A percentile compares a stretch with the other conserved stretches of the same genome.
Conservation (phyloP, 2,797 vertebrate species). For the Pachyuromys duprasi region DNA sequence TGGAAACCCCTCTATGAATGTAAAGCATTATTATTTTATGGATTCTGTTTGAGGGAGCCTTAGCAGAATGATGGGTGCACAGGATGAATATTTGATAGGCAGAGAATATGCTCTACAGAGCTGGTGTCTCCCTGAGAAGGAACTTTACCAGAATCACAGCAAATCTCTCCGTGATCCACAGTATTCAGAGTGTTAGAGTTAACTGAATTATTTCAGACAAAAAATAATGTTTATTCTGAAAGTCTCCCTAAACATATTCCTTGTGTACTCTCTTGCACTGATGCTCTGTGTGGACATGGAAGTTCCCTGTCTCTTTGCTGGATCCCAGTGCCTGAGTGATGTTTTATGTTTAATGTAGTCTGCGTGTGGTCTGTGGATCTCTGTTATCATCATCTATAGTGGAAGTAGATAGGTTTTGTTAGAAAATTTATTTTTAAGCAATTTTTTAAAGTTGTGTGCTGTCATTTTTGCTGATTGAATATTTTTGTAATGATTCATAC, state of each 20-base stretch:
- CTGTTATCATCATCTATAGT: not conserved
- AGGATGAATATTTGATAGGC: slow-evolving; percentile 71
- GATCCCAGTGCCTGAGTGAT: not conserved
- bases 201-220: slow-evolving; percentile 61
- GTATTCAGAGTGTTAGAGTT: not conserved
- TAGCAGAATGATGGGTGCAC: slow-evolving; percentile 40
- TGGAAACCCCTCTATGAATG: not conserved
- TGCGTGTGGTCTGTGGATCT: rapidly evolving
- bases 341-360: not conserved
- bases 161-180: not conserved
- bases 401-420: rapidly evolving
- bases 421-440: not conserved
- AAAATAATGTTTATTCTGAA: slow-evolving; percentile 63
- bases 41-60: slow-evolving; percentile 50
- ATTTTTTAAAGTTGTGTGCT: not conserved
- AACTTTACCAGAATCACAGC: not conserved
- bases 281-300: rapidly evolving
- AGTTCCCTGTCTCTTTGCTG: not conserved
- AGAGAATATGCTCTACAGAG: not conserved
- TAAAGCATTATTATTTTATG: slow-evolving; percentile 60
- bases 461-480: not conserved
- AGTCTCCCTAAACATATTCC: not conserved
- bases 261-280: not conserved
- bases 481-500: not conserved
- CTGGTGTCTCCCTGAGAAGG: not conserved